phyloP scores from a whole-genome alignment of 2,797 vertebrate genomes.

The Smutsia gigantea region DNA sequence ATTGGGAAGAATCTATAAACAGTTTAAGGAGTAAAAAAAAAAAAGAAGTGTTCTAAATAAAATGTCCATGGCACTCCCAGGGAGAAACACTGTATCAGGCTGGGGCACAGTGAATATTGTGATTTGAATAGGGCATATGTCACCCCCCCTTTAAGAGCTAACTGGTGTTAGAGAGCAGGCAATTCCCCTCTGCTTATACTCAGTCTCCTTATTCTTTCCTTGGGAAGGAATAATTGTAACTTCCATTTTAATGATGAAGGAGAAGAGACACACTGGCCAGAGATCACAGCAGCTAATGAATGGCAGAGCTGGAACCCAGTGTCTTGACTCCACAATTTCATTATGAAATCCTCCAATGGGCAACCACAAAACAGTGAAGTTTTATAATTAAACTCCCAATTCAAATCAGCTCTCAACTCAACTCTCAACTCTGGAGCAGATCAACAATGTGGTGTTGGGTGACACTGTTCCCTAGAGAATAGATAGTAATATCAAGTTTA shows the following conservation, averaged over 20 bases:
- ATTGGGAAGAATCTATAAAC: no score
- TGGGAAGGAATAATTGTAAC: neutral
- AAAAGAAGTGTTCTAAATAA: neutral
- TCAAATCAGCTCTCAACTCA: slow-evolving; percentile 77
- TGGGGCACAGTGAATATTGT: neutral
- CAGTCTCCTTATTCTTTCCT: neutral
- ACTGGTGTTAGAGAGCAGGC: neutral
- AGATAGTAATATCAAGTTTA: slow-evolving; percentile 70
- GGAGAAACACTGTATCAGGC: neutral
- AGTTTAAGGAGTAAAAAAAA: no score
- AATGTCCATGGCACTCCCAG: neutral
- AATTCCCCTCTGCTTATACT: neutral
- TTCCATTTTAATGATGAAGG: neutral
- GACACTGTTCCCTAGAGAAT: slow-evolving; percentile 77
- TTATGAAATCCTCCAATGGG: slow-evolving; percentile 77
- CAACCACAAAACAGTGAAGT: slow-evolving; percentile 73
- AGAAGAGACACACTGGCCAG: neutral
- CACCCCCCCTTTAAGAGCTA: neutral
- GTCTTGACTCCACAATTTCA: slow-evolving; percentile 70
- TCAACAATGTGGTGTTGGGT: slow-evolving; percentile 68
- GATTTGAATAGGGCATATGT: neutral
- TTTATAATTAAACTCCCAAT: slow-evolving; percentile 81
- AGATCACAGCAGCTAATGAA: neutral
- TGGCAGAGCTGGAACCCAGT: slow-evolving; percentile 40
- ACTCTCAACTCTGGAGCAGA: slow-evolving; percentile 71